phyloP scores from a whole-genome alignment of 2,797 vertebrate genomes.

The Gobio occitaniae region DNA sequence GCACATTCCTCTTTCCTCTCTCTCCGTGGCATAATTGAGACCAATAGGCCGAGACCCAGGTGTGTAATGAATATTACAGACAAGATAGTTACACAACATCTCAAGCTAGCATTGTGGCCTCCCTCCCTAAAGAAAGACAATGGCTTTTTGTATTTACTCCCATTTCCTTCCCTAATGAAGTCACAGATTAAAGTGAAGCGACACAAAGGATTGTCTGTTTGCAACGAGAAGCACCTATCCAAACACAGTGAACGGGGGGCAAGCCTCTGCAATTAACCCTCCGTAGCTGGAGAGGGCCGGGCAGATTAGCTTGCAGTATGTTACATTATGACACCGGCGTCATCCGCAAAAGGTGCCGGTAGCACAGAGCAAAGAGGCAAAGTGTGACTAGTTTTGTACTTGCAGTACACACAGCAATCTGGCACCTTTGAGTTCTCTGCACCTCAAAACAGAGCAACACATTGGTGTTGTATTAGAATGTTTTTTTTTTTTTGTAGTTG shows the following conservation, averaged over 20 bases:
- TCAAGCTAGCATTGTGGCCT: constrained; percentile 67
- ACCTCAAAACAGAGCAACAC: not conserved
- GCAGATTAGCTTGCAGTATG: constrained; percentile 60
- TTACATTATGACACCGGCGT: constrained; percentile 57
- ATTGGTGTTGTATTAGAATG: not conserved
- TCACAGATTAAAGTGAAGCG: constrained; percentile 83
- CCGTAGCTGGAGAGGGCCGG: constrained; percentile 68
- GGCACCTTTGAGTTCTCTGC: not conserved
- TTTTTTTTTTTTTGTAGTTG: not conserved
- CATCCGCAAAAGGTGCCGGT: constrained; percentile 49
- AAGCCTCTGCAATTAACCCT: constrained; percentile 78
- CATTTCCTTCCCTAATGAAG: constrained; percentile 89
- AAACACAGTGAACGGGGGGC: constrained; percentile 82
- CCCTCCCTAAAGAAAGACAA: constrained; percentile 78
- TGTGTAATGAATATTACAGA: constrained; percentile 76
- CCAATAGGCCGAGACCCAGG: constrained; percentile 61
- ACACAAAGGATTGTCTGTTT: constrained; percentile 88
- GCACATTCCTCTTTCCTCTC: constrained; percentile 30
- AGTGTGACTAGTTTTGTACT: constrained; percentile 22
- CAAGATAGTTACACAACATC: constrained; percentile 80
- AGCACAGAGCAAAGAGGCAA: constrained; percentile 2
- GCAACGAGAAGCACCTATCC: constrained; percentile 81
- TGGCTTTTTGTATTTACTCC: constrained; percentile 85
- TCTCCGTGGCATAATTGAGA: constrained; percentile 51
- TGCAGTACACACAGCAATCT: not conserved